phyloP scores from a whole-genome alignment of 2,888 invertebrate genomes.

The Ctenicera cuprea region DNA sequence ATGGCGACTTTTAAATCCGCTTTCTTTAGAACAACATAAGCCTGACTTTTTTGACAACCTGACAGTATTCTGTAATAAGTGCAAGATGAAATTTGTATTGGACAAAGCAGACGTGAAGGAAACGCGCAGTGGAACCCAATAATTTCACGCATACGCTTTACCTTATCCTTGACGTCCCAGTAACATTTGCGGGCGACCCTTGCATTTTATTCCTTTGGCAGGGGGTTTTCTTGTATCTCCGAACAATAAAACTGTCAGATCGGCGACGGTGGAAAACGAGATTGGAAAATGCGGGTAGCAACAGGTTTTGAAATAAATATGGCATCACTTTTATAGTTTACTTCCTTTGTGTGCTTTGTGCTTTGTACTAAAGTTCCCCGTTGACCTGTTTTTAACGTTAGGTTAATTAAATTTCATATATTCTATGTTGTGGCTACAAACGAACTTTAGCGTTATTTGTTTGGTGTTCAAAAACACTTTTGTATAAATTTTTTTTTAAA shows the following conservation, averaged over 20 bases:
- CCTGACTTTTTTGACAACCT: not conserved
- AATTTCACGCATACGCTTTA: constrained; percentile 8
- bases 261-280: constrained; percentile 9
- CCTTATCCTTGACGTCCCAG: constrained; percentile 9
- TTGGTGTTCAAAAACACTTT: too few species aligned
- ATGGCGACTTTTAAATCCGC: not conserved
- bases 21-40: not conserved
- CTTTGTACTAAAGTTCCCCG: constrained; percentile 17
- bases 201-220: constrained; percentile 17
- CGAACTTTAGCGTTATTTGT: too few species aligned
- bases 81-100: not conserved
- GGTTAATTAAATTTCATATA: not conserved
- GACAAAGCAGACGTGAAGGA: not conserved
- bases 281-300: constrained; percentile 30
- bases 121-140: not conserved
- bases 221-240: constrained; percentile 14
- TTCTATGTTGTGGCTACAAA: too few species aligned
- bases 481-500: too few species aligned
- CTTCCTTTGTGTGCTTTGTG: constrained; percentile 22
- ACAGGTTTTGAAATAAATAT: constrained; percentile 30
- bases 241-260: constrained; percentile 31
- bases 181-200: constrained; percentile 8
- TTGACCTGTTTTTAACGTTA: constrained; percentile 6
- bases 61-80: not conserved
- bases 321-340: constrained; percentile 29